Percentiles rank a stretch among this genome's conserved stretches.
Evolutionary conservation across 2,888 invertebrate species (phyloP).

Genomic region (Oxyteleia sp.): DNA sequence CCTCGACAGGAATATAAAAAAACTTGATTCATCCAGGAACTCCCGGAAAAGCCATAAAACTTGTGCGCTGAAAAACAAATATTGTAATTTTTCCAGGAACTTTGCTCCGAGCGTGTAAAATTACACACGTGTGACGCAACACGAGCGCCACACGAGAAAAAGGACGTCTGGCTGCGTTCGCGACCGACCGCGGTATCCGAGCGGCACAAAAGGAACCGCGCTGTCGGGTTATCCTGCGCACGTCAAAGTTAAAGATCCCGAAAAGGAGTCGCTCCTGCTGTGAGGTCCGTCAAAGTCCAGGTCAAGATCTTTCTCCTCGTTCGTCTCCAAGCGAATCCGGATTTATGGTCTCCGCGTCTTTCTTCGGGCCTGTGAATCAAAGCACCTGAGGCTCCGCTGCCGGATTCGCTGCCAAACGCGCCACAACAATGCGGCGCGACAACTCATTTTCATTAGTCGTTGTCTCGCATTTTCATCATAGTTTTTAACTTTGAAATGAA

Average conservation of each 20-base stretch:
- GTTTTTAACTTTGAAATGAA: no score
- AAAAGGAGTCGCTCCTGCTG: slow-evolving; percentile 32
- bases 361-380: slow-evolving; percentile 23
- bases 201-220: slow-evolving; percentile 33
- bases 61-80: neutral
- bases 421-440: neutral
- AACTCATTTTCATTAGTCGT: no score
- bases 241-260: slow-evolving; percentile 45
- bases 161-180: neutral
- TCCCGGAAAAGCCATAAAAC: slow-evolving; percentile 4
- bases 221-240: slow-evolving; percentile 28
- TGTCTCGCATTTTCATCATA: no score
- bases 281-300: slow-evolving; percentile 38
- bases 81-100: slow-evolving; percentile 20
- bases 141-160: no score
- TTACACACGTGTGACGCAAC: neutral
- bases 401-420: neutral
- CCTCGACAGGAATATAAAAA: slow-evolving; percentile 4
- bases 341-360: slow-evolving; percentile 22
- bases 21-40: slow-evolving; percentile 30
- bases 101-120: no score
- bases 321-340: slow-evolving; percentile 2
- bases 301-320: slow-evolving; percentile 38
- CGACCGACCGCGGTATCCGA: neutral
- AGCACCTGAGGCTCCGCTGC: slow-evolving; percentile 30